Percentiles rank a stretch among this genome's conserved stretches.
Evolutionary conservation across 2,888 invertebrate species (phyloP).

Genomic region (Ichneumoninae sp.): DNA sequence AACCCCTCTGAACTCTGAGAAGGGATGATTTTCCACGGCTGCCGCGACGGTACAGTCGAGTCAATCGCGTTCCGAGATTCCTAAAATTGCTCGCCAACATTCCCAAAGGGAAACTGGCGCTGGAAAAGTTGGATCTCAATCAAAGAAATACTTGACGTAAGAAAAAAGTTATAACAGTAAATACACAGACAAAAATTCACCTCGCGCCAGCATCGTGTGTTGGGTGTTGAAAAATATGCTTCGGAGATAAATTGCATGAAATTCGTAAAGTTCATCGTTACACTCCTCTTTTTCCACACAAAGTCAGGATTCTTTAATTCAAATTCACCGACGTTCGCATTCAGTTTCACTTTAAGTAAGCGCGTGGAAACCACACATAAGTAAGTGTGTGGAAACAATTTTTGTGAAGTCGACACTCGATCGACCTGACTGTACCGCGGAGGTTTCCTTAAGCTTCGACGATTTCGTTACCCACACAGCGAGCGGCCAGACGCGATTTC

Average conservation of each 20-base stretch:
- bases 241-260: too few relatives aligned
- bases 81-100: neutral
- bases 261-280: neutral
- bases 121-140: neutral
- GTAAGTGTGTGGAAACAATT: neutral
- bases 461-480: constrained; percentile 1
- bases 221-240: too few relatives aligned
- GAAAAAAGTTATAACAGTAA: neutral
- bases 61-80: neutral
- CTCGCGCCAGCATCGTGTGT: too few relatives aligned
- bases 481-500: constrained; percentile 19
- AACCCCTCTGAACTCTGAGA: neutral
- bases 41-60: constrained; percentile 1
- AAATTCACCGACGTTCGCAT: neutral
- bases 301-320: neutral
- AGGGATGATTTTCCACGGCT: neutral
- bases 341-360: neutral
- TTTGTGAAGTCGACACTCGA: neutral
- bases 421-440: neutral
- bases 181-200: neutral
- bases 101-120: neutral
- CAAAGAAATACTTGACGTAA: neutral
- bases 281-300: neutral
- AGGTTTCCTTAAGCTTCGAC: constrained; percentile 1
- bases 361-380: neutral